Conservation (phyloP, 2,888 invertebrate genomes). For the Deilephila porcellus region DNA sequence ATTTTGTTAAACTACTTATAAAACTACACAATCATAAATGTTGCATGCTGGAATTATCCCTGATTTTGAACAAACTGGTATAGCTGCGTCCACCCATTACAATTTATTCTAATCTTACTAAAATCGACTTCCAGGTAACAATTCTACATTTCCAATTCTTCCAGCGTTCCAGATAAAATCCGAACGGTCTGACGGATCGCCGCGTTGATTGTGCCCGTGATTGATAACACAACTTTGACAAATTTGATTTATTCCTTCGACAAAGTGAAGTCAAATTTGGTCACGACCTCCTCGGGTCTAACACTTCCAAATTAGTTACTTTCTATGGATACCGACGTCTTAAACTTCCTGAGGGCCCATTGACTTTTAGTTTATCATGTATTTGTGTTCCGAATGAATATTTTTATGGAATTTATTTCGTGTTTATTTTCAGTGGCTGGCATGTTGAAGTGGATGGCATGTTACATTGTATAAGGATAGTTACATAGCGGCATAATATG, state of each 20-base stretch:
- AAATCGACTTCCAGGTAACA: background rate
- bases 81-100: too few species aligned
- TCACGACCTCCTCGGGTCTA: background rate
- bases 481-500: too few species aligned
- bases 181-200: slow-evolving; percentile 3
- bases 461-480: too few species aligned
- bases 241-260: slow-evolving; percentile 30
- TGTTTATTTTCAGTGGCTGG: background rate
- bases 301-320: slow-evolving; percentile 29
- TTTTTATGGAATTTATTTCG: background rate
- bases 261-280: slow-evolving; percentile 17
- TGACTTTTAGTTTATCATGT: background rate
- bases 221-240: slow-evolving; percentile 30
- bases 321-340: slow-evolving; percentile 6
- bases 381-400: background rate
- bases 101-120: background rate
- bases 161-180: slow-evolving; percentile 5
- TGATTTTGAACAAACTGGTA: background rate
- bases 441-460: too few species aligned
- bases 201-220: slow-evolving; percentile 23
- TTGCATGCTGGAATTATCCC: background rate
- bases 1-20: too few species aligned
- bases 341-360: background rate
- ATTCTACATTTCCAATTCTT: background rate
- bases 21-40: too few species aligned